A percentile compares a stretch with the other conserved stretches of the same genome.
These are phyloP conservation scores for Mola mola DNA, from an alignment of 2,113 vertebrate genomes.

Conservation along the genomic window DNA sequence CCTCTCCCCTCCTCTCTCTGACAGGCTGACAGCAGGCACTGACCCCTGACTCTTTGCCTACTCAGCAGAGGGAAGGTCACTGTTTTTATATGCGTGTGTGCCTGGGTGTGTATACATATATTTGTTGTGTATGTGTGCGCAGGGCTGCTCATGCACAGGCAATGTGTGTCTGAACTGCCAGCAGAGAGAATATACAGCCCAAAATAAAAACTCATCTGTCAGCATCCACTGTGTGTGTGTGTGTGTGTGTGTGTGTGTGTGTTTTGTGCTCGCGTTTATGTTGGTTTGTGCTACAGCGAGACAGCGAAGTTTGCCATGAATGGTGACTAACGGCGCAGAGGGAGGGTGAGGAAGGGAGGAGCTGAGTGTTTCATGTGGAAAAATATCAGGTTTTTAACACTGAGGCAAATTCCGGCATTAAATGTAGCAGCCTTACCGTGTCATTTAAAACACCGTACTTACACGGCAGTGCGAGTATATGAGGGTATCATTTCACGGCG, in stretches of 20 bases:
- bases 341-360: slow-evolving; percentile 25
- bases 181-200: slow-evolving; percentile 73
- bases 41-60: slow-evolving; percentile 80
- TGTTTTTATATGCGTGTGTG: slow-evolving; percentile 41
- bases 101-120: background rate
- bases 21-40: slow-evolving; percentile 76
- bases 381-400: slow-evolving; percentile 32
- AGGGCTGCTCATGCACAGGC: slow-evolving; percentile 27
- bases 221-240: slow-evolving; percentile 61
- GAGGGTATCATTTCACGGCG: slow-evolving; percentile 38
- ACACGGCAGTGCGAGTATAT: slow-evolving; percentile 26
- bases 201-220: slow-evolving; percentile 81
- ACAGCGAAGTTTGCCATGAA: slow-evolving; percentile 45
- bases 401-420: slow-evolving; percentile 27
- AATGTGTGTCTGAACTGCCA: slow-evolving; percentile 75
- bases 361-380: slow-evolving; percentile 17
- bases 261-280: slow-evolving; percentile 57
- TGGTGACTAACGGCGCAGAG: slow-evolving; percentile 45
- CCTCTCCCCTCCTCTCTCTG: slow-evolving; percentile 44
- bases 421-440: background rate
- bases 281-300: slow-evolving; percentile 51
- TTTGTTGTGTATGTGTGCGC: slow-evolving; percentile 32
- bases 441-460: slow-evolving; percentile 37
- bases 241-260: slow-evolving; percentile 45
- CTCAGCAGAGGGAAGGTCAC: slow-evolving; percentile 79